Base-by-base conservation (phyloP, 2,113 vertebrate genomes). In the Cyprinus carpio region DNA sequence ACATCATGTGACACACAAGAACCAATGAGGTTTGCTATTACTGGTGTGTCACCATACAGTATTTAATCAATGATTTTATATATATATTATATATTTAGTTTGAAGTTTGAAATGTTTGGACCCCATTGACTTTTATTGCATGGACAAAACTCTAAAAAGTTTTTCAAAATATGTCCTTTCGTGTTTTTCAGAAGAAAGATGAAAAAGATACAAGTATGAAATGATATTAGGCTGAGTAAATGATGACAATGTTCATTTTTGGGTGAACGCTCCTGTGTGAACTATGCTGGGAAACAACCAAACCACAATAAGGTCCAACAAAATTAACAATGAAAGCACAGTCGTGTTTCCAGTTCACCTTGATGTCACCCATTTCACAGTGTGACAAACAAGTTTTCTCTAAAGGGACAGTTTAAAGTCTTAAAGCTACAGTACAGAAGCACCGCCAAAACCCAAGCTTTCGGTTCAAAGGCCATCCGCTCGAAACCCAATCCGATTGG, bases 321-420 rank as follows among this genome's bases (percentile, higher is more conserved):
- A 54, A 43, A 43, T 43, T 10, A 43, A 43, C 43, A 46, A 46
- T 82, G 7, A 84, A 25, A 29, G 85, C 46, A 75, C 46, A 49
- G 89, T 84, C 64, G 81, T 71, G 62, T 83, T 87, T 90, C 89
- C 78, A 87, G 75, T 91, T 91, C 62, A 90, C 88, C 77, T 82
- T 84, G 69, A 71, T 83, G 79, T 72, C 79, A 78, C 49, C 76
- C 74, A 71, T 75, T 91, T 93, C 90, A 90, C 86, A 88, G 80
- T 88, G 83, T 90, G 86, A 84, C 86, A 89, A 87, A 89, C 75
- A 84, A 83, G 62, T 71, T 81, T 71, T 69, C 67, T 75, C 67
- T 56, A 85, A 77, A 74, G 72, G 74, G 74, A 51, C 23, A 43
- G 12, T 74, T 40, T 43, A 77, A 82, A 76, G 8, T 60, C 81